Conservation (phyloP, 2,888 invertebrate species). For the Geotrupes spiniger region DNA sequence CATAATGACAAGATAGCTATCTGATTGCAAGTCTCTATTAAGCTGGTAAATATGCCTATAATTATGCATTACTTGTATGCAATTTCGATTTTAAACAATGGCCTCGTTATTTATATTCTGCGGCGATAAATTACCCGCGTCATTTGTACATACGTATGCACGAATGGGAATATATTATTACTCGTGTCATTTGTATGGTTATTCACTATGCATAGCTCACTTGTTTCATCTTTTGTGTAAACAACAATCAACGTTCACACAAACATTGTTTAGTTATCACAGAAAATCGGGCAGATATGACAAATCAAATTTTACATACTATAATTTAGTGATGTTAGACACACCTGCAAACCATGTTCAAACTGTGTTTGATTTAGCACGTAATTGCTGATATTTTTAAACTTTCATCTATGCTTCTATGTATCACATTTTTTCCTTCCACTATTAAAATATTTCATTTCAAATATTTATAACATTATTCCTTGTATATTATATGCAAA, state of each 20-base stretch:
- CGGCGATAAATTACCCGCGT: constrained; percentile 8
- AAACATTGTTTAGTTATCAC: too few species aligned
- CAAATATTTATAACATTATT: too few species aligned
- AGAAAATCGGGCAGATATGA: too few species aligned
- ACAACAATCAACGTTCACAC: not conserved
- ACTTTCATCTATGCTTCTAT: too few species aligned
- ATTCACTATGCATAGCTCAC: constrained; percentile 15
- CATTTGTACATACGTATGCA: not conserved
- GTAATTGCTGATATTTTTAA: too few species aligned
- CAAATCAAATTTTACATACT: too few species aligned
- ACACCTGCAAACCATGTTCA: too few species aligned
- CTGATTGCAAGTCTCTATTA: constrained; percentile 38
- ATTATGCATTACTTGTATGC: constrained; percentile 37
- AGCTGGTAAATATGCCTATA: constrained; percentile 42
- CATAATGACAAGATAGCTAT: constrained; percentile 49
- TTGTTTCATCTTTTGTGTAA: constrained; percentile 18
- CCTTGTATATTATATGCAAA: too few species aligned
- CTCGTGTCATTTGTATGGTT: constrained; percentile 12
- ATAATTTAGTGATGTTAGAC: too few species aligned
- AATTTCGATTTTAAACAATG: constrained; percentile 31
- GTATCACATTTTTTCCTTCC: too few species aligned
- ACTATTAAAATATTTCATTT: too few species aligned
- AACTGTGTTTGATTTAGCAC: too few species aligned
- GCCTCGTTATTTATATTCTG: constrained; percentile 30
- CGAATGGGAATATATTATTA: not conserved